Conservation (phyloP, 2,888 invertebrate genomes). For the Dascillus cervinus region DNA sequence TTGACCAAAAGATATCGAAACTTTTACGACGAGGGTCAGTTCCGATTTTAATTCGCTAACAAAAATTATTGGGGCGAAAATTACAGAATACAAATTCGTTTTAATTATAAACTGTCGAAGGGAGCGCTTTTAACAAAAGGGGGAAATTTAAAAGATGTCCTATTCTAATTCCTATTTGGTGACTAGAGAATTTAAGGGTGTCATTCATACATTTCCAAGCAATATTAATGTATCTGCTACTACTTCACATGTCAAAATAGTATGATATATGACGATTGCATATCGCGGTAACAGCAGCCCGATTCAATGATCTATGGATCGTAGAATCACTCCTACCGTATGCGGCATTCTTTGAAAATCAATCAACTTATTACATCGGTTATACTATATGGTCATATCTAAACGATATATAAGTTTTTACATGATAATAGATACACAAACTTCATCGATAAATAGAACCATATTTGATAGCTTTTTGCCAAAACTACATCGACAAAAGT, state of each 20-base stretch:
- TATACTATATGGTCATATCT: too few relatives aligned
- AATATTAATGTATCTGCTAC: constrained; percentile 32
- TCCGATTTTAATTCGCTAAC: too few relatives aligned
- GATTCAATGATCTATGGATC: constrained; percentile 32
- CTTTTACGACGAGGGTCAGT: neutral
- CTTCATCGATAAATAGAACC: too few relatives aligned
- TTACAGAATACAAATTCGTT: too few relatives aligned
- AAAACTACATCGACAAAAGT: too few relatives aligned
- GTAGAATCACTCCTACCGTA: constrained; percentile 26
- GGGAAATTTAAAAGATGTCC: too few relatives aligned
- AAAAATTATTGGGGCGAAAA: too few relatives aligned
- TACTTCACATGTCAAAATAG: constrained; percentile 35
- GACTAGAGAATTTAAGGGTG: constrained; percentile 18
- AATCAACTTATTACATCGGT: constrained; percentile 18
- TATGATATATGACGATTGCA: constrained; percentile 34
- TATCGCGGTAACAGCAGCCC: constrained; percentile 32
- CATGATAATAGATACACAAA: too few relatives aligned
- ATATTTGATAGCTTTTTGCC: too few relatives aligned
- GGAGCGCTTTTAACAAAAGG: too few relatives aligned
- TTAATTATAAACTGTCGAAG: too few relatives aligned
- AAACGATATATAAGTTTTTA: too few relatives aligned
- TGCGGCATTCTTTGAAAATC: constrained; percentile 23
- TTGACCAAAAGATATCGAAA: neutral
- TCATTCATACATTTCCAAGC: constrained; percentile 31
- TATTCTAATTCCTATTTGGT: constrained; percentile 22